Conservation (phyloP, 2,888 invertebrate genomes). For the Zaprionus lineosus region DNA sequence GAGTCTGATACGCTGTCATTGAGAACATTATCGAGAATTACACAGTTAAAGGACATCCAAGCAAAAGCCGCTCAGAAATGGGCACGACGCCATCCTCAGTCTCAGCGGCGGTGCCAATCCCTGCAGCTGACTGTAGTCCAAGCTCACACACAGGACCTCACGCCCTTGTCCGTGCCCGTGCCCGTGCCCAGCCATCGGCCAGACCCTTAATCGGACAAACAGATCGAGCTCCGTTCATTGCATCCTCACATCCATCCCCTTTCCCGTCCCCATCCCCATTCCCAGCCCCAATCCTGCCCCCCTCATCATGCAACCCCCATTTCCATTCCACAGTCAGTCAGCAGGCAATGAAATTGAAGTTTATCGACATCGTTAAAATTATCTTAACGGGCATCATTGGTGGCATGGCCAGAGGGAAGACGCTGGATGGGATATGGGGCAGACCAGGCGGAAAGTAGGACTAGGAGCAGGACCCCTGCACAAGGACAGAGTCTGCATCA, state of each 20-base stretch:
- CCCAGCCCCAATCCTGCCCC: not conserved
- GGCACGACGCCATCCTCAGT: conserved; percentile 45
- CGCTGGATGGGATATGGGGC: conserved; percentile 9
- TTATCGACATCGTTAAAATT: conserved; percentile 77
- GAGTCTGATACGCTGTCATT: conserved; percentile 40
- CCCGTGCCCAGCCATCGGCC: no score
- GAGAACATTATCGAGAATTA: conserved; percentile 56
- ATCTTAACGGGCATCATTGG: conserved; percentile 72
- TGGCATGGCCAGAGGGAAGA: conserved; percentile 33
- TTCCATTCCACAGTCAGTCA: no score
- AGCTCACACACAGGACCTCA: no score
- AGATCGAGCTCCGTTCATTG: no score
- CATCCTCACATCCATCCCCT: no score
- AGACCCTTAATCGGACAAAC: no score
- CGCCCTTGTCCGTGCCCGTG: no score
- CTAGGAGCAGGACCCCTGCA: not conserved
- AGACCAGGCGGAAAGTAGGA: not conserved
- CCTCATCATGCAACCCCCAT: conserved; percentile 2
- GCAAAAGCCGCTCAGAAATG: conserved; percentile 51
- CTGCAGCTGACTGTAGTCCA: no score
- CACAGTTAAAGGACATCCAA: conserved; percentile 61
- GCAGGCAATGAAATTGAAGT: conserved; percentile 76
- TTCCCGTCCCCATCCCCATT: not conserved
- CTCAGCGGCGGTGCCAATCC: no score
- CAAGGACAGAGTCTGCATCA: not conserved